phyloP scores from a whole-genome alignment of 1,140 invertebrate species.

The Heterodera carotae region DNA sequence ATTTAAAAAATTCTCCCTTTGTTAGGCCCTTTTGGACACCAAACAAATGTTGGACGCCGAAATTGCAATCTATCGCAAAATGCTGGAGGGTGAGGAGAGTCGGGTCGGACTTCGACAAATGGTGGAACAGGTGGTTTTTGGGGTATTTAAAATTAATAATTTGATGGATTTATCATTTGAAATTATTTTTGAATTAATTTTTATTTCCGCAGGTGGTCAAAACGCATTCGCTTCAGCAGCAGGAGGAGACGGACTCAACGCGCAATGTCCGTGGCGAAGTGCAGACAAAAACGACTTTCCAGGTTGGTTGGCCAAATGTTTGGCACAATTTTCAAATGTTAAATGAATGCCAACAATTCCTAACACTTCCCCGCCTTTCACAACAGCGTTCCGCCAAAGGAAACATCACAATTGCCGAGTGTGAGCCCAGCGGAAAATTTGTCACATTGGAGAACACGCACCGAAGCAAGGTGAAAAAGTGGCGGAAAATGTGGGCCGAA shows the following conservation, averaged over 20 bases:
- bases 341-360: neutral
- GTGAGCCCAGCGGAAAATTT: conserved; percentile 68
- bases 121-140: conserved; percentile 65
- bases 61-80: conserved; percentile 65
- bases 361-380: neutral
- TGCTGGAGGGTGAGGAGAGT: conserved; percentile 63
- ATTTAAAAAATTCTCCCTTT: neutral
- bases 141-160: no score
- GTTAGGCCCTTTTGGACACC: conserved; percentile 66
- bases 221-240: conserved; percentile 65
- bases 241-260: conserved; percentile 65
- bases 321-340: conserved; percentile 49
- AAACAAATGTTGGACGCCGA: conserved; percentile 67
- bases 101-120: conserved; percentile 65
- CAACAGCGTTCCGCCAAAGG: conserved; percentile 52
- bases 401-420: conserved; percentile 68
- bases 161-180: no score
- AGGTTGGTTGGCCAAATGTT: neutral
- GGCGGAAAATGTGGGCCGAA: neutral
- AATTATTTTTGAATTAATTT: neutral
- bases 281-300: conserved; percentile 70
- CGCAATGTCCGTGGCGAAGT: conserved; percentile 67
- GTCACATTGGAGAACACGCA: conserved; percentile 69
- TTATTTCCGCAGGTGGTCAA: conserved; percentile 53
- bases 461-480: conserved; percentile 53